Evolutionary conservation across 1,140 invertebrate species (phyloP).

Genomic region (Apis mellifera): DNA sequence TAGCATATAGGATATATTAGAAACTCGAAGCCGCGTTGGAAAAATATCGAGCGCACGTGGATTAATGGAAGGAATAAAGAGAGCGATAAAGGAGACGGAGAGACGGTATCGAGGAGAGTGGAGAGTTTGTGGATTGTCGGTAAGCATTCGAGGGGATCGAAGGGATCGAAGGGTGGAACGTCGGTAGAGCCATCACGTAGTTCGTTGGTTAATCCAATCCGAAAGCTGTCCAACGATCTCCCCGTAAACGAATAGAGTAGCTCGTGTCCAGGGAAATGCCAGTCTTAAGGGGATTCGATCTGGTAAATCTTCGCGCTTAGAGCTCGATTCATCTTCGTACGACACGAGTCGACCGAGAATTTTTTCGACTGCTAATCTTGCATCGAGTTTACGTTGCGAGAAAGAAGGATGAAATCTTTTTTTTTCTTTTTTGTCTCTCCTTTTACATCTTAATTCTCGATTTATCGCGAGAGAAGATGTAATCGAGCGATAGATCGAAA

Average conservation of each 20-base stretch:
- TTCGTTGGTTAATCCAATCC: slow-evolving; percentile 62
- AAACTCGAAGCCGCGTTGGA: slow-evolving; percentile 34
- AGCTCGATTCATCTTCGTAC: slow-evolving; percentile 3
- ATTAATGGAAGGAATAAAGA: not conserved
- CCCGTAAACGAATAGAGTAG: slow-evolving; percentile 60
- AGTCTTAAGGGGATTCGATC: slow-evolving; percentile 31
- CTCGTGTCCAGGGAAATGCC: slow-evolving; percentile 50
- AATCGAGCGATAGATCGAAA: not conserved
- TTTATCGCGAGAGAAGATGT: too few species aligned
- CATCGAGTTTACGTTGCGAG: too few species aligned
- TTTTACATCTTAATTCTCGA: too few species aligned
- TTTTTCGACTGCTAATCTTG: not conserved
- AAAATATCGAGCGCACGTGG: slow-evolving; percentile 31
- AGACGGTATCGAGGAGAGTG: not conserved
- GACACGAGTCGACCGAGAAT: slow-evolving; percentile 2
- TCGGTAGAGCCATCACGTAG: slow-evolving; percentile 45
- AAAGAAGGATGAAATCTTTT: too few species aligned
- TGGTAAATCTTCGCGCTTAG: slow-evolving; percentile 35
- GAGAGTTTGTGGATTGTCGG: slow-evolving; percentile 25
- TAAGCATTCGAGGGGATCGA: slow-evolving; percentile 47
- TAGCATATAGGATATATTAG: slow-evolving; percentile 55
- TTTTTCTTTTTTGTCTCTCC: too few species aligned
- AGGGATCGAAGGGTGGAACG: slow-evolving; percentile 46
- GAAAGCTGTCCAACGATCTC: slow-evolving; percentile 63
- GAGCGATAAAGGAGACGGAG: too few species aligned